Conservation (phyloP, 2,888 invertebrate genomes). For the Netelia virgata region DNA sequence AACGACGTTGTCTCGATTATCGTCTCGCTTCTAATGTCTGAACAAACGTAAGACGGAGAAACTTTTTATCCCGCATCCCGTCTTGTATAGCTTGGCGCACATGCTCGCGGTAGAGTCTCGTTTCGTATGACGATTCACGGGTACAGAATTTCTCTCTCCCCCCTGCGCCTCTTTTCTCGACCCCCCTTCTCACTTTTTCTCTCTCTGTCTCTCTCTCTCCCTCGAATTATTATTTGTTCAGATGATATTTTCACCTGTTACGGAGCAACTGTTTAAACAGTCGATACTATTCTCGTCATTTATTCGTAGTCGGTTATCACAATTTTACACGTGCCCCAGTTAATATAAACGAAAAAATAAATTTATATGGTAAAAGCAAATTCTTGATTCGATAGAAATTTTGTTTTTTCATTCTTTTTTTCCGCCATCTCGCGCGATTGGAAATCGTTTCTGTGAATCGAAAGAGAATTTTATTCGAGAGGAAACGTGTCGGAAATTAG, state of each 20-base stretch:
- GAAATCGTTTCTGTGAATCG: too few relatives aligned
- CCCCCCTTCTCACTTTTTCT: neutral
- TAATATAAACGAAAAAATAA: too few relatives aligned
- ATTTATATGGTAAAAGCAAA: too few relatives aligned
- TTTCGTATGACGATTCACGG: conserved; percentile 5
- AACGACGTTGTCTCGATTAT: conserved; percentile 71
- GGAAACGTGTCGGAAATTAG: too few relatives aligned
- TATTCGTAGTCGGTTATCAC: too few relatives aligned
- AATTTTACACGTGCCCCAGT: too few relatives aligned
- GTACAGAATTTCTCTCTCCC: conserved; percentile 7
- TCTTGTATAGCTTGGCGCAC: conserved; percentile 11
- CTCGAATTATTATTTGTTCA: conserved; percentile 75
- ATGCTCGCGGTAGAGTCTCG: conserved; percentile 22
- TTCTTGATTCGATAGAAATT: too few relatives aligned
- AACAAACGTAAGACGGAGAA: conserved; percentile 70
- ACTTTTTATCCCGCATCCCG: neutral
- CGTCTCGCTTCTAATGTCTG: conserved; percentile 73
- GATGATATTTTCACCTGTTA: conserved; percentile 79
- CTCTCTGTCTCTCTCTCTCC: neutral
- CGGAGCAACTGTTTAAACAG: conserved; percentile 79
- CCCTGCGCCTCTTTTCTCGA: neutral
- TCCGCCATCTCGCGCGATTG: too few relatives aligned
- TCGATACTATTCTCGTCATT: conserved; percentile 31
- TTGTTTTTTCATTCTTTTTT: too few relatives aligned
- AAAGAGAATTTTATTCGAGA: too few relatives aligned